A percentile compares a stretch with the other conserved stretches of the same genome.
These are phyloP conservation scores for Bombylius major DNA, from an alignment of 2,888 invertebrate genomes.

Conservation along the genomic window DNA sequence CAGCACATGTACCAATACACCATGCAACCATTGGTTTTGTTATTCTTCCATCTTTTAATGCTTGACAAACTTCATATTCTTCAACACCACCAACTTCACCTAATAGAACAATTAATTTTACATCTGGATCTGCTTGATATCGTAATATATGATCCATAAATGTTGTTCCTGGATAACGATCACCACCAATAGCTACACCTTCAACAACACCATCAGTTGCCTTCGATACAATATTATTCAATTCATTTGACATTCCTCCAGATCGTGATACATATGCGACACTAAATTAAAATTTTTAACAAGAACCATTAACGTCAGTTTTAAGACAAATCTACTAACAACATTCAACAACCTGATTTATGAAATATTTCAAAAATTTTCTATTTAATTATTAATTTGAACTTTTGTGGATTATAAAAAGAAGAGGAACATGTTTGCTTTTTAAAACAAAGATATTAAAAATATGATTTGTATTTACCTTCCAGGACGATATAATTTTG, in stretches of 20 bases:
- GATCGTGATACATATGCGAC: slow-evolving; percentile 98
- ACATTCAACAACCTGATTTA: too few relatives aligned
- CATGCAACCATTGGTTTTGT: slow-evolving; percentile 94
- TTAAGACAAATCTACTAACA: too few relatives aligned
- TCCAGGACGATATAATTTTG: slow-evolving; percentile 91
- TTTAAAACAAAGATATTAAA: not conserved
- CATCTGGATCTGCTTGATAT: slow-evolving; percentile 63
- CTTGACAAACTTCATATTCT: slow-evolving; percentile 91
- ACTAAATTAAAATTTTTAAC: slow-evolving; percentile 37
- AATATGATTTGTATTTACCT: slow-evolving; percentile 36
- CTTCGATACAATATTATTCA: slow-evolving; percentile 95
- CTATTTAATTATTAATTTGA: too few relatives aligned
- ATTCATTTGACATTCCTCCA: slow-evolving; percentile 98
- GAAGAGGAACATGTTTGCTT: too few relatives aligned
- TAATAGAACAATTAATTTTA: slow-evolving; percentile 88
- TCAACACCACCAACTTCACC: slow-evolving; percentile 99
- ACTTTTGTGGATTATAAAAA: too few relatives aligned
- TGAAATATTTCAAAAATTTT: slow-evolving; percentile 14
- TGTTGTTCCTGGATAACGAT: slow-evolving; percentile 94
- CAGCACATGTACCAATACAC: slow-evolving; percentile 91
- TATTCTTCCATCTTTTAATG: slow-evolving; percentile 64
- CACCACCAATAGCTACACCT: slow-evolving; percentile 97
- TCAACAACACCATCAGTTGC: slow-evolving; percentile 95
- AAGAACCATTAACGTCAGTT: too few relatives aligned
- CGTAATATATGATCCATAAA: slow-evolving; percentile 95